Conservation (phyloP, 2,797 vertebrate genomes). For the Chromobotia macracanthus region DNA sequence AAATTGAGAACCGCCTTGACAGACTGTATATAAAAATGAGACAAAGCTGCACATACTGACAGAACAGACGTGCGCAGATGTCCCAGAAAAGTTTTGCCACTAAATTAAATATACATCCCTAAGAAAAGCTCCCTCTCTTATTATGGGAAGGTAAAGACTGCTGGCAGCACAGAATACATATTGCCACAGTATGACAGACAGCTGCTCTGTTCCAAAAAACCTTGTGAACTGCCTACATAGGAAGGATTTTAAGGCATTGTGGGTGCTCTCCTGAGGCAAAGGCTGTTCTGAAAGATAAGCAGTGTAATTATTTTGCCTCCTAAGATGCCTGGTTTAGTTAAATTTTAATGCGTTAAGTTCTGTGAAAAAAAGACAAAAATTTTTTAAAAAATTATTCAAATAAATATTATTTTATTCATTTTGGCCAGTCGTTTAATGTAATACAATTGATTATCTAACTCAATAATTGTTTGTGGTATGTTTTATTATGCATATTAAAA, state of each 20-base stretch:
- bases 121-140: background rate
- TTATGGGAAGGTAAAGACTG: background rate
- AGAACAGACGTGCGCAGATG: background rate
- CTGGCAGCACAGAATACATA: background rate
- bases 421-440: background rate
- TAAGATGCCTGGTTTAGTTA: no score
- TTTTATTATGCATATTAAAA: no score
- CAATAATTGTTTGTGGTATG: no score
- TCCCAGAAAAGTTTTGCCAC: constrained; percentile 1
- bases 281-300: background rate
- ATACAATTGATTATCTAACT: background rate
- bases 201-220: background rate
- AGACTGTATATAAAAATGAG: background rate
- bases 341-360: background rate
- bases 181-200: background rate
- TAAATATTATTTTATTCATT: no score
- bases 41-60: constrained; percentile 5
- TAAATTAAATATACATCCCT: constrained; percentile 6
- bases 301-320: no score
- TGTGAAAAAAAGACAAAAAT: background rate
- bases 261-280: background rate
- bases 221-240: background rate
- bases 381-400: background rate
- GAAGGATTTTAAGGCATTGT: background rate
- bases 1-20: background rate